Evolutionary conservation across 1,140 invertebrate genomes (phyloP).

Genomic region (Phenacoccus solenopsis): DNA sequence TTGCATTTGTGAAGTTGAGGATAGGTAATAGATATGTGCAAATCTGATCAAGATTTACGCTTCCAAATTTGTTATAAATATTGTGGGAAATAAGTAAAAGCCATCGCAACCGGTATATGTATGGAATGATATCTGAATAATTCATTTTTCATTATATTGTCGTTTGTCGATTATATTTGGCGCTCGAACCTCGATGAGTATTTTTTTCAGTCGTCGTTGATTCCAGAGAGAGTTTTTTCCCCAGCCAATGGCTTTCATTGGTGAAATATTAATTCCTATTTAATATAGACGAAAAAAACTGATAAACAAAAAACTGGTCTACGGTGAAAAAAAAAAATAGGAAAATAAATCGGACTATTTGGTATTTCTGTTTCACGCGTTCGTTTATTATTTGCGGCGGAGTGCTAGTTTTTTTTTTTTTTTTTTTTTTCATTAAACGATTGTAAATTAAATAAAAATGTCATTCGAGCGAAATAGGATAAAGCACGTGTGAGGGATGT

Average conservation of each 20-base stretch:
- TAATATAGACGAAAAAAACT: constrained; percentile 7
- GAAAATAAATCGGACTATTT: neutral
- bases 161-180: neutral
- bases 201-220: neutral
- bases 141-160: constrained; percentile 10
- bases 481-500: neutral
- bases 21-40: too few relatives aligned
- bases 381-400: neutral
- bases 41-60: too few relatives aligned
- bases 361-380: neutral
- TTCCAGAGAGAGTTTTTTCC: neutral
- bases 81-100: too few relatives aligned
- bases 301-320: neutral
- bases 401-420: neutral
- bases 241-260: neutral
- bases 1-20: too few relatives aligned
- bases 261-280: neutral
- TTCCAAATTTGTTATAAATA: too few relatives aligned
- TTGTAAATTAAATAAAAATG: constrained; percentile 12
- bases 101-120: too few relatives aligned
- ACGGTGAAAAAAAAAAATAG: neutral
- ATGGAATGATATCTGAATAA: constrained; percentile 1
- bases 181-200: neutral
- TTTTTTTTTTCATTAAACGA: neutral
- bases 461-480: constrained; percentile 10